Conservation (phyloP, 2,113 vertebrate species). For the Trochalopteron elliotii region DNA sequence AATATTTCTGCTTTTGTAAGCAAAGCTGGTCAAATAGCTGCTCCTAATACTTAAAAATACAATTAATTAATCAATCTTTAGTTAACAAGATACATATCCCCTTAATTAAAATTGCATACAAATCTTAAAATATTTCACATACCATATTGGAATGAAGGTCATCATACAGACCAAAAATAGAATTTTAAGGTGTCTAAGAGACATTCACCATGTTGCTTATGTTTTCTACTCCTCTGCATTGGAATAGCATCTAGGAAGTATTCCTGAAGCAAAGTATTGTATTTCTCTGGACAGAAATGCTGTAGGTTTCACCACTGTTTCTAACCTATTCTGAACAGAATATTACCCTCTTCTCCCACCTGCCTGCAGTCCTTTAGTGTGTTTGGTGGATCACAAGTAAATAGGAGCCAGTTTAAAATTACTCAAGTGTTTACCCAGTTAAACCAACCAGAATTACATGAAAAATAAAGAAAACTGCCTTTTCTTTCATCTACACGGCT, state of each 20-base stretch:
- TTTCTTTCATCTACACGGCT: not conserved
- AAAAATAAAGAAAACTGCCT: not conserved
- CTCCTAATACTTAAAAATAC: not conserved
- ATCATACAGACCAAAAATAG: not conserved
- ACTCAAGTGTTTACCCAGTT: not conserved
- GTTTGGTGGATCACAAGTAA: not conserved
- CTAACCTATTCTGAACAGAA: not conserved
- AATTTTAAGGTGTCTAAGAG: not conserved
- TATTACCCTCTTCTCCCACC: not conserved
- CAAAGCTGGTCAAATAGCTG: not conserved
- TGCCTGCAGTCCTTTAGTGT: not conserved
- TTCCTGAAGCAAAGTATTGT: not conserved
- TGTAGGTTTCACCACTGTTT: not conserved
- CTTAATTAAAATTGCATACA: not conserved
- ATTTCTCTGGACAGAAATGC: not conserved
- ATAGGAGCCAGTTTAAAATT: not conserved
- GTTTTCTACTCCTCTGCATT: not conserved
- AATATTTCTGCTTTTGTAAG: not conserved
- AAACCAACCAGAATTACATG: not conserved
- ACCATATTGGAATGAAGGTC: not conserved
- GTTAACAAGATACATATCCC: not conserved
- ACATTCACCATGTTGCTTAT: not conserved
- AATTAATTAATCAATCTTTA: not conserved
- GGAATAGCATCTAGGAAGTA: not conserved
- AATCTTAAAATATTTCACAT: not conserved